Evolutionary conservation across 2,888 invertebrate species (phyloP).

Genomic region (Polydrusus pterygomalis): DNA sequence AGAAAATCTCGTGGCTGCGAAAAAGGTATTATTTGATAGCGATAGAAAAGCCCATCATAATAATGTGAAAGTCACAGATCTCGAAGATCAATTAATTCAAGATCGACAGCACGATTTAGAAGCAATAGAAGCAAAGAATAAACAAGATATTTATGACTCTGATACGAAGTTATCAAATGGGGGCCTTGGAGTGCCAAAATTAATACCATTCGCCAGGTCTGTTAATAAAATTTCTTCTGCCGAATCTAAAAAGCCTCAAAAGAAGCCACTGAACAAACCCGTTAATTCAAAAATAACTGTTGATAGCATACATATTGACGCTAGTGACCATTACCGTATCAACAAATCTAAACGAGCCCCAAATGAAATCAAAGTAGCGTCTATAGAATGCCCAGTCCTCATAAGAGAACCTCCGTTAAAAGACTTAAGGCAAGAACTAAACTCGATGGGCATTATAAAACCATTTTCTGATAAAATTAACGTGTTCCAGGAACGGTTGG

Average conservation of each 20-base stretch:
- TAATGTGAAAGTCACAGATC: too few relatives aligned
- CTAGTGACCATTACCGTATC: background rate
- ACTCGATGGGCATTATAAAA: constrained; percentile 20
- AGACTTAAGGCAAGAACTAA: constrained; percentile 8
- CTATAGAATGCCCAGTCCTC: constrained; percentile 16
- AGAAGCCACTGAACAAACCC: background rate
- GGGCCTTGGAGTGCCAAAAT: too few relatives aligned
- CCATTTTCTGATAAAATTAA: background rate
- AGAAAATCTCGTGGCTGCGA: background rate
- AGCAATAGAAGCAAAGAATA: too few relatives aligned
- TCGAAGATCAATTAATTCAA: too few relatives aligned
- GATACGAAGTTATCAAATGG: too few relatives aligned
- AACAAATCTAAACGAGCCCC: background rate
- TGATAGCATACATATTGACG: background rate
- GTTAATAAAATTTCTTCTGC: too few relatives aligned
- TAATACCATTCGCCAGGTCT: too few relatives aligned
- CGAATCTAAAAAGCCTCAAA: too few relatives aligned
- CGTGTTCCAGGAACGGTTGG: background rate
- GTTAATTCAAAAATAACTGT: background rate
- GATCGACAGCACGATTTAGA: too few relatives aligned
- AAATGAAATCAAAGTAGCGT: constrained; percentile 28
- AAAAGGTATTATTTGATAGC: background rate
- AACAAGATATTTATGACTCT: too few relatives aligned
- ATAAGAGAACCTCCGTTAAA: background rate
- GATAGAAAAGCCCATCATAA: background rate